These are phyloP conservation scores for Leptarthrus brevirostris DNA, from an alignment of 2,888 invertebrate species.

Conservation along the genomic window DNA sequence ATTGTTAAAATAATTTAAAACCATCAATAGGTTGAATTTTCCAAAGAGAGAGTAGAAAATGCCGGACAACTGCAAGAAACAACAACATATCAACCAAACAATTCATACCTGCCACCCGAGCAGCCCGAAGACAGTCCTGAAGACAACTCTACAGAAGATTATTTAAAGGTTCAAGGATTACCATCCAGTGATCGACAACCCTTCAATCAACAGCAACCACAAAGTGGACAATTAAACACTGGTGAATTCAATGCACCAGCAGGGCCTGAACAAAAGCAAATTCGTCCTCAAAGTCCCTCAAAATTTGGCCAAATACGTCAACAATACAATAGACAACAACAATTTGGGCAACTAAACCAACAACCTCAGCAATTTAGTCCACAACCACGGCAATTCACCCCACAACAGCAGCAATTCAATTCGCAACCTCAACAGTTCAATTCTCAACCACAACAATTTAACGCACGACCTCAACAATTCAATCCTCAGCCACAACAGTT, in stretches of 20 bases:
- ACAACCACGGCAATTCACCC: conserved; percentile 33
- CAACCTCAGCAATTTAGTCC: conserved; percentile 31
- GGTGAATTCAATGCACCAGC: conserved; percentile 29
- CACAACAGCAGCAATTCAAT: conserved; percentile 36
- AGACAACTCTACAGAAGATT: conserved; percentile 48
- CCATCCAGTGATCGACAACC: conserved; percentile 46
- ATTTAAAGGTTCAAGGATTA: conserved; percentile 55
- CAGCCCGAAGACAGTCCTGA: conserved; percentile 29
- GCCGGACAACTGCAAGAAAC: conserved; percentile 58
- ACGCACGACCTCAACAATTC: conserved; percentile 8
- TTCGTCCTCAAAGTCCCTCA: conserved; percentile 2
- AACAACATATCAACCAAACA: conserved; percentile 55
- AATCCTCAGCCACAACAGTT: conserved; percentile 13
- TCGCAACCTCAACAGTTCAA: conserved; percentile 24
- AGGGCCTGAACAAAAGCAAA: neutral
- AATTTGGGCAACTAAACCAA: conserved; percentile 10
- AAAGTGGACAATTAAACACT: conserved; percentile 34
- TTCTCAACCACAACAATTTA: conserved; percentile 28
- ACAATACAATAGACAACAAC: conserved; percentile 47
- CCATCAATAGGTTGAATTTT: conserved; percentile 57
- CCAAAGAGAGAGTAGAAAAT: conserved; percentile 61
- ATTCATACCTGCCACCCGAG: conserved; percentile 59
- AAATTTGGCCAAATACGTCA: conserved; percentile 32
- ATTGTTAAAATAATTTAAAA: conserved; percentile 23
- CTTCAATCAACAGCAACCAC: conserved; percentile 38